Conservation (phyloP, 1,140 invertebrate genomes). For the Trichonephila clavipes region DNA sequence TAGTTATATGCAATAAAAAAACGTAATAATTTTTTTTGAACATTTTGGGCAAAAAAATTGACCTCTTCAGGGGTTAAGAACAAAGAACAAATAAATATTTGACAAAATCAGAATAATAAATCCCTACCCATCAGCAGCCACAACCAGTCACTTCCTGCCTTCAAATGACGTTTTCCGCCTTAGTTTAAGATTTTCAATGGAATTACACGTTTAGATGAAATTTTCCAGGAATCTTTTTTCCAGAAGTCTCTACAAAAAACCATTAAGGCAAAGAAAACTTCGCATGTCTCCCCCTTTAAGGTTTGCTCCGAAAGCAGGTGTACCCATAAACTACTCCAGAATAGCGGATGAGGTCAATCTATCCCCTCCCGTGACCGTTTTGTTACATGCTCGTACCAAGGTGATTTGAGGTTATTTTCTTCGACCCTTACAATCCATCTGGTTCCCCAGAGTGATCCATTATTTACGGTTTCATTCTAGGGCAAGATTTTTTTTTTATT, state of each 20-base stretch:
- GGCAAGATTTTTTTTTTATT: neutral
- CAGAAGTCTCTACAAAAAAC: neutral
- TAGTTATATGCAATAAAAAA: no score
- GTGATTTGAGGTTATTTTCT: constrained; percentile 60
- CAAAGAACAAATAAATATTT: no score
- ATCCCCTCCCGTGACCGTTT: neutral
- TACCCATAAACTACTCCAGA: constrained; percentile 11
- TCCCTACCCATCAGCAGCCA: no score
- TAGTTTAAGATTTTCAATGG: neutral
- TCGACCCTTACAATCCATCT: constrained; percentile 46
- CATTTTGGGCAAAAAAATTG: no score
- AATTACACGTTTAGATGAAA: neutral
- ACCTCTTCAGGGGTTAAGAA: no score
- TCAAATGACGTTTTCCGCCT: no score
- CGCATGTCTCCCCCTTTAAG: neutral
- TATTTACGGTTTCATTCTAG: constrained; percentile 49
- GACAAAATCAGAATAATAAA: no score
- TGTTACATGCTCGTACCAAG: neutral
- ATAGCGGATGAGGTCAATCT: constrained; percentile 19
- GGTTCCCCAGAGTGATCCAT: constrained; percentile 1
- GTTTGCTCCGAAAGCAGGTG: neutral
- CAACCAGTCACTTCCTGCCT: no score
- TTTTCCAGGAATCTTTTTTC: neutral
- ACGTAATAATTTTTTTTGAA: no score
- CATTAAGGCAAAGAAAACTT: neutral